Evolutionary conservation across 2,797 vertebrate species (phyloP).

Genomic region (Kryptolebias ocellatus): DNA sequence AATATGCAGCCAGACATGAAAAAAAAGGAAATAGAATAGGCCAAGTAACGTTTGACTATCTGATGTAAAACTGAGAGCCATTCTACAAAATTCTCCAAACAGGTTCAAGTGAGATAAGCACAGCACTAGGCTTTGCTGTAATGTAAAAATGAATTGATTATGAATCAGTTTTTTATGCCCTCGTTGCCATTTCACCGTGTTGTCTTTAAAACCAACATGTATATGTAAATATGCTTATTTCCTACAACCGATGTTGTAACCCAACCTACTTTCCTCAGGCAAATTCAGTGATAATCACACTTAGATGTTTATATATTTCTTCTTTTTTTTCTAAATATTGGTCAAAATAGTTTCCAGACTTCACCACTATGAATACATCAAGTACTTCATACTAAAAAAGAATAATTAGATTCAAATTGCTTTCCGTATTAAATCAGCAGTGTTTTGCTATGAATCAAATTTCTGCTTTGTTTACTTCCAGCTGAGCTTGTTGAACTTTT

Average conservation of each 20-base stretch:
- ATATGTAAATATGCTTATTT: slow-evolving; percentile 47
- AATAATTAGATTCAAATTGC: slow-evolving; percentile 48
- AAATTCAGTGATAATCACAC: slow-evolving; percentile 52
- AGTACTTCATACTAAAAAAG: slow-evolving; percentile 34
- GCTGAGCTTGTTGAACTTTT: slow-evolving; percentile 46
- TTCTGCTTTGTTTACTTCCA: slow-evolving; percentile 40
- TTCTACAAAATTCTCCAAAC: slow-evolving; percentile 53
- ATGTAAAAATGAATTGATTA: slow-evolving; percentile 49
- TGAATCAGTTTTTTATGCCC: slow-evolving; percentile 31
- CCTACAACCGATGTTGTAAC: slow-evolving; percentile 18
- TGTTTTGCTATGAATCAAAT: slow-evolving; percentile 50
- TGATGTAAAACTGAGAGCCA: slow-evolving; percentile 66
- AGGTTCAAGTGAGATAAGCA: slow-evolving; percentile 66
- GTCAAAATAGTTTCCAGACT: slow-evolving; percentile 54
- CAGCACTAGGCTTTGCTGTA: slow-evolving; percentile 21
- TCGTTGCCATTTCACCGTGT: slow-evolving; percentile 27
- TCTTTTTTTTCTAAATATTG: background rate
- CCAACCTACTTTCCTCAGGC: slow-evolving; percentile 22
- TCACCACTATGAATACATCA: slow-evolving; percentile 36
- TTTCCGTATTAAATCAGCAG: slow-evolving; percentile 33
- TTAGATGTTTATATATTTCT: slow-evolving; percentile 10
- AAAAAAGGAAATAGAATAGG: slow-evolving; percentile 66
- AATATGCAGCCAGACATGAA: slow-evolving; percentile 80
- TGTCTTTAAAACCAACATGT: slow-evolving; percentile 38
- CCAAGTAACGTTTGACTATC: slow-evolving; percentile 68